Base-by-base conservation (phyloP, 2,888 invertebrate genomes). In the Macropis europaea region DNA sequence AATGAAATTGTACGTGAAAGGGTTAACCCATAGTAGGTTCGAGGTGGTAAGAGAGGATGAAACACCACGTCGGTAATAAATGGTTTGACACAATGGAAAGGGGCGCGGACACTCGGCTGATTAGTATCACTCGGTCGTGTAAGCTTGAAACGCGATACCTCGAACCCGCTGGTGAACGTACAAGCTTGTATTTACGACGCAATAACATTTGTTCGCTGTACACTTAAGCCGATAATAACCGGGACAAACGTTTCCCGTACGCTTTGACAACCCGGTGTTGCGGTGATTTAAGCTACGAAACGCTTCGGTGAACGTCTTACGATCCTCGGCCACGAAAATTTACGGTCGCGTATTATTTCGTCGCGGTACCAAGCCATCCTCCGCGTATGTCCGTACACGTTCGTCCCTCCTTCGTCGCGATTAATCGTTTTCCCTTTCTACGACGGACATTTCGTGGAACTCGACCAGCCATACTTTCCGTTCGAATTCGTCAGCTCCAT, bases 41-140 rank as follows among this genome's bases (percentile, higher is more conserved):
- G 56, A 59, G 63, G 60, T 66, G 79, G 77, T 66, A 74, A 77
- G 77, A 77, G 77, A 77, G 79, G 77, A 79, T 67, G 77, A 71
- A 68, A 70, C 76, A 64, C 30, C 24, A n/a, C n/a, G 59, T 34
- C 36, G 60, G 64, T 80, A 80, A 80, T 80, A 80, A 80, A 80
- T 78, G 80, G 77, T 80, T 80, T 80, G 80, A 80, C 80, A 80
- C 80, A 80, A 80, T 80, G 77, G 80, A 75, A 80, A 73, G 80
- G 80, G 80, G 77, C 77, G 78, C 76, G 77, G 73, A 76, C 76
- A 73, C 80, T 57, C 28, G 64, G 72, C 72, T 77, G 80, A 80
- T 80, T 80, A 80, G 80, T 80, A 80, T 80, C 79, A 67, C 75
- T 57, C 26, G 66, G 71, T 36, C 59, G 53, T 43, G 59, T 47